phyloP scores from a whole-genome alignment of 2,797 vertebrate species.

The Fringilla coelebs region DNA sequence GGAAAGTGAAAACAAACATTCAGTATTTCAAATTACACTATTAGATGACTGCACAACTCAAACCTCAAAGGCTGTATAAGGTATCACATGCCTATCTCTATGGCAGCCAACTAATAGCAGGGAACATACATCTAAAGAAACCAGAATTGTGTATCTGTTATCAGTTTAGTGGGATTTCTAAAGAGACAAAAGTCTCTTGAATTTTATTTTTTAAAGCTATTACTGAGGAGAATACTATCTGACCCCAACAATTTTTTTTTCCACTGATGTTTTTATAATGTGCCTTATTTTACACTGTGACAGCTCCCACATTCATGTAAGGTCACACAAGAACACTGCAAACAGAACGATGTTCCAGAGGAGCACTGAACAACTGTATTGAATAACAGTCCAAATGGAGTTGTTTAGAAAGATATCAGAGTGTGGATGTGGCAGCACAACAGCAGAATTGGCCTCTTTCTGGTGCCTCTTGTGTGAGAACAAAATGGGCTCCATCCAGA shows the following conservation, averaged over 20 bases:
- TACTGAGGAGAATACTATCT: background rate
- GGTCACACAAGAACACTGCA: background rate
- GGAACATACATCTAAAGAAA: background rate
- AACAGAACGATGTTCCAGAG: background rate
- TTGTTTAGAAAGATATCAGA: background rate
- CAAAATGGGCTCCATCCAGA: background rate
- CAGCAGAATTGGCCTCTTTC: background rate
- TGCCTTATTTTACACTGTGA: conserved; percentile 1
- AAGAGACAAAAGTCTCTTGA: background rate
- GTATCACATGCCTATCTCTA: background rate
- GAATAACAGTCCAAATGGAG: background rate
- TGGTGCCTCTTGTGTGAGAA: background rate
- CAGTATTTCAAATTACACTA: background rate
- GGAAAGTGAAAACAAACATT: background rate
- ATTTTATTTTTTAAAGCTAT: background rate
- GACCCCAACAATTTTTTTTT: background rate
- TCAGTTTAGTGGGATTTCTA: background rate
- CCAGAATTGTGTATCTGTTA: background rate
- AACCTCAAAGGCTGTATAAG: background rate
- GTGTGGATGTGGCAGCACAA: rapidly evolving
- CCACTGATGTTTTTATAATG: background rate
- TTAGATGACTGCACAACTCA: background rate
- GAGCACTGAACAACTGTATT: background rate
- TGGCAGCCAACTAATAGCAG: background rate
- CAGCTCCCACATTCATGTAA: background rate